Conservation (phyloP, 1,140 invertebrate species). For the Pseudomyrmex pallidus region DNA sequence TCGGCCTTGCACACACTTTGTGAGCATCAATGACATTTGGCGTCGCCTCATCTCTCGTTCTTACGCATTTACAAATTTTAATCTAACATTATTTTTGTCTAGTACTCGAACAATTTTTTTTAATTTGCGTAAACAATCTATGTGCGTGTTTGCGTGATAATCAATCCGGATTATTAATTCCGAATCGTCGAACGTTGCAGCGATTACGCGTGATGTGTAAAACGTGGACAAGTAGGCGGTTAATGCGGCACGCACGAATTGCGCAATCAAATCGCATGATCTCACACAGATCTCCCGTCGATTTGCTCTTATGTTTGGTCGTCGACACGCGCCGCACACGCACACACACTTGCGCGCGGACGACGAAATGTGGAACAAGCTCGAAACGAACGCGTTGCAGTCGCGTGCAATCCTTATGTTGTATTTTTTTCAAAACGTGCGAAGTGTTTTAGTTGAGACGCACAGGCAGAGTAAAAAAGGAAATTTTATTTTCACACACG, state of each 20-base stretch:
- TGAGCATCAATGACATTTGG: conserved; percentile 3
- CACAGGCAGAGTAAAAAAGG: no score
- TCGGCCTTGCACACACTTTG: conserved; percentile 34
- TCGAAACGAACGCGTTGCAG: background rate
- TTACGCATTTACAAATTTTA: background rate
- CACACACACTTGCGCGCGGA: background rate
- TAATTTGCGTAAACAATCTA: background rate
- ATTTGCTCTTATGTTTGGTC: conserved; percentile 57
- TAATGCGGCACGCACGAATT: conserved; percentile 66
- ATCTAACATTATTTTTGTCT: background rate
- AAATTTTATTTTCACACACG: no score
- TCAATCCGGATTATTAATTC: background rate
- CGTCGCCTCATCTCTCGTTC: background rate
- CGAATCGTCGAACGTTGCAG: background rate
- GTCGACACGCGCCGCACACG: background rate
- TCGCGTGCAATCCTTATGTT: background rate
- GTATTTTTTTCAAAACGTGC: background rate
- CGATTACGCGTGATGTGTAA: conserved; percentile 66
- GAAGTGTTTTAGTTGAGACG: no score
- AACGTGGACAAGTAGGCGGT: conserved; percentile 66
- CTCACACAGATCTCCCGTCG: conserved; percentile 72
- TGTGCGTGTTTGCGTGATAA: background rate
- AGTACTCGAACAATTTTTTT: background rate
- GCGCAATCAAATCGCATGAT: conserved; percentile 76
- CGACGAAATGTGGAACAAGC: conserved; percentile 17